phyloP scores from a whole-genome alignment of 2,113 vertebrate genomes.

The Callaeas wilsoni region DNA sequence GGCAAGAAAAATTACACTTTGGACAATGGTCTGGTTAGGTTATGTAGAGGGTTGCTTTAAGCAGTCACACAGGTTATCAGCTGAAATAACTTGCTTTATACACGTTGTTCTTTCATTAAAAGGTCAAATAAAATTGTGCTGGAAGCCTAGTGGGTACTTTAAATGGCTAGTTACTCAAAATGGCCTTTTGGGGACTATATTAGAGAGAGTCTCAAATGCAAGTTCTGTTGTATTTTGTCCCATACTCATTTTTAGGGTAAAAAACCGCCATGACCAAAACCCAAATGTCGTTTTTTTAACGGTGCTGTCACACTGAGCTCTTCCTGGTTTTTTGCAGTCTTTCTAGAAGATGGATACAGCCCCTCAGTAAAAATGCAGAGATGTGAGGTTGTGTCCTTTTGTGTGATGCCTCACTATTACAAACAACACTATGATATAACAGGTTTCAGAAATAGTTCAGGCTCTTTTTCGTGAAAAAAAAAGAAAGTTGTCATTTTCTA shows the following conservation, averaged over 20 bases:
- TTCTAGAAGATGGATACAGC: neutral
- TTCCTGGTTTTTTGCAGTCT: neutral
- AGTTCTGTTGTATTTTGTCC: neutral
- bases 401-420: neutral
- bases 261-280: neutral
- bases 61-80: neutral
- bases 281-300: neutral
- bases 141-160: conserved; percentile 15
- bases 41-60: neutral
- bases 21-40: neutral
- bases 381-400: neutral
- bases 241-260: neutral
- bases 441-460: neutral
- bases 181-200: neutral
- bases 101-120: conserved; percentile 26
- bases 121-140: conserved; percentile 61
- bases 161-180: conserved; percentile 27
- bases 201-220: neutral
- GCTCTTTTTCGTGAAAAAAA: neutral
- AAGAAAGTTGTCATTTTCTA: neutral
- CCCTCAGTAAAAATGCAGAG: neutral
- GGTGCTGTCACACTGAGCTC: neutral
- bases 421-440: neutral
- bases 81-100: conserved; percentile 12
- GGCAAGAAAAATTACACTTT: neutral